Percentiles rank a stretch among this genome's conserved stretches.
phyloP scores from a whole-genome alignment of 2,888 invertebrate species.

The Oasisia sp. region DNA sequence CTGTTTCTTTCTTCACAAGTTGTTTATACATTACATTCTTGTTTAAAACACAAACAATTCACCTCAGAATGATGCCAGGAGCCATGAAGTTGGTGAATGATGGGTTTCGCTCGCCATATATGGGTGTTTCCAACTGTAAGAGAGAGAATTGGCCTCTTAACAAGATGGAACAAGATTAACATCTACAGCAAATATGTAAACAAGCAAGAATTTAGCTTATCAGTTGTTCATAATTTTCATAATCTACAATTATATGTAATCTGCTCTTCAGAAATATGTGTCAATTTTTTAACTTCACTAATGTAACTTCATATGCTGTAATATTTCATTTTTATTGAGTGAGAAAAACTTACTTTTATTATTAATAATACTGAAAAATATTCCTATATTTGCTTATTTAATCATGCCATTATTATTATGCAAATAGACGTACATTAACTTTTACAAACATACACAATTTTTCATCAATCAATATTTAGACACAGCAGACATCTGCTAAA shows the following conservation, averaged over 20 bases:
- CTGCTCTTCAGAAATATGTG: too few species aligned
- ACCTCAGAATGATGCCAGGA: slow-evolving; percentile 85
- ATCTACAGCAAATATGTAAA: too few species aligned
- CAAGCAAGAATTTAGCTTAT: too few species aligned
- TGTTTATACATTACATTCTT: not conserved
- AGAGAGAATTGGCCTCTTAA: not conserved
- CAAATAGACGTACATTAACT: not conserved
- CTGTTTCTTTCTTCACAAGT: too few species aligned
- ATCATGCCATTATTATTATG: not conserved
- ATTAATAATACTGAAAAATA: too few species aligned
- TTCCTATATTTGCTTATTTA: not conserved
- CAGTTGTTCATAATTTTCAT: too few species aligned
- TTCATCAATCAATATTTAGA: not conserved
- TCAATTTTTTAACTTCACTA: too few species aligned
- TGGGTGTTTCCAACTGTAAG: slow-evolving; percentile 51
- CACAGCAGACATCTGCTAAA: not conserved
- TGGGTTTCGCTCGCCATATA: slow-evolving; percentile 74
- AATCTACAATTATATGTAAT: too few species aligned
- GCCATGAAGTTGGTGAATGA: slow-evolving; percentile 96
- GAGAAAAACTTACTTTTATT: too few species aligned
- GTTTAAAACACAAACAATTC: slow-evolving; percentile 18
- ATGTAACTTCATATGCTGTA: too few species aligned
- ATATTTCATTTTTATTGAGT: too few species aligned
- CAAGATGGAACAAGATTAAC: too few species aligned
- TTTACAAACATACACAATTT: not conserved